Evolutionary conservation across 2,888 invertebrate genomes (phyloP), one percentile per base, ranked within the genome.

Genomic region (Drosophila melanosoma): DNA sequence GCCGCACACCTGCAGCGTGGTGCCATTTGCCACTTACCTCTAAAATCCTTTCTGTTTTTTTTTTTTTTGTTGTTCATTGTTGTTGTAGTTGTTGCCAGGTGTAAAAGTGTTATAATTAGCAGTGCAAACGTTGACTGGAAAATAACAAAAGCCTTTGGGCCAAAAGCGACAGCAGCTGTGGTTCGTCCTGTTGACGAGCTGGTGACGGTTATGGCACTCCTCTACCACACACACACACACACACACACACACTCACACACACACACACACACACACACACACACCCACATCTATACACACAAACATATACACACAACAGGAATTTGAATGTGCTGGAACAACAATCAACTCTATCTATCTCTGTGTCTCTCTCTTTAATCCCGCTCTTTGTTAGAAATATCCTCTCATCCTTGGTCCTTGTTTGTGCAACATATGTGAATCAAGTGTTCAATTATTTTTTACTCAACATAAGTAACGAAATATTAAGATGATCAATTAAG

Each of bases 51-150:
- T 60, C 64, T 65, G 74, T 60, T 63, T 35, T 17, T 60, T 69
- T 77, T 63, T 35, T 17, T 60, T 69, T 77, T 38, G 53, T 60
- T 29, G 29, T 38, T 57, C 57, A 59, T 54, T 51, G 40, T 52
- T 59, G 62, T 35, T 62, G 59, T 23, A 35, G 45, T 26, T 26
- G 35, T 65, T 74, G 36, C 52, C 48, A 53, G 45, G 53, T 57
- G 63, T 48, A 61, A 73, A 80, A 76, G 69, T 74, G 74, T 80
- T 76, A 79, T 79, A 79, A 79, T 80, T 80, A 79, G 81, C 79
- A 60, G 49, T 58, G 68, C 68, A 75, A 78, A 75, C 67, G 67
- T 64, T 78, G 62, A 53, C 72, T 67, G 23, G 59, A 53, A 61
- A 59, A 49, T 58, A 65, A 67, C 60, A 69, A 67, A 80, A 60